Conservation (phyloP, 1,140 invertebrate genomes). For the Liolophura sinensis region DNA sequence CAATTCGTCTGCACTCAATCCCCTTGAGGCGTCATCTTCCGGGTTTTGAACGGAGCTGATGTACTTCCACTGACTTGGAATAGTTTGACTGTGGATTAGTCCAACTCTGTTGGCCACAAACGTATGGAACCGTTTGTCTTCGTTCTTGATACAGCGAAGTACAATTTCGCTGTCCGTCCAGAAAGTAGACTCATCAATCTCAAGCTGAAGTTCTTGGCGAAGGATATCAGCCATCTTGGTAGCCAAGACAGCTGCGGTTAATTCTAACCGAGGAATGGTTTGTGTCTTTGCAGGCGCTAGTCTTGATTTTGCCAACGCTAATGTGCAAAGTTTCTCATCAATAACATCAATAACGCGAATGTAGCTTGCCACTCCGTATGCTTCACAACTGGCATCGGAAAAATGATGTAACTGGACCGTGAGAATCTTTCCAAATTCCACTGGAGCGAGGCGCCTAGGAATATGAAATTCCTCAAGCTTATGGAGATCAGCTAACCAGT, state of each 20-base stretch:
- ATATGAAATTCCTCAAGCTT: neutral
- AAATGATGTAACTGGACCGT: neutral
- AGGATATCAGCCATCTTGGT: neutral
- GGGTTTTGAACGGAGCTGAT: no score
- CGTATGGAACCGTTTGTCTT: constrained; percentile 4
- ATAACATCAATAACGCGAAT: neutral
- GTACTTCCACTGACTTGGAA: constrained; percentile 1
- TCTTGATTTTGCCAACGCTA: constrained; percentile 1
- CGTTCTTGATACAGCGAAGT: constrained; percentile 3
- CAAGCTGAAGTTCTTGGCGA: neutral
- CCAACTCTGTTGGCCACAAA: constrained; percentile 9
- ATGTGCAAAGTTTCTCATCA: no score
- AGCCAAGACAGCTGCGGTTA: neutral
- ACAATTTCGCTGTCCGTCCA: constrained; percentile 2
- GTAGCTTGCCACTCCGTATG: constrained; percentile 1
- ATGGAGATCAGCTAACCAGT: neutral
- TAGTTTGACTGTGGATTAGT: neutral
- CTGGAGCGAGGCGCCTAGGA: neutral
- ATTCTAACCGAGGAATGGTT: constrained; percentile 2
- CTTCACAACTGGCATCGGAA: constrained; percentile 1
- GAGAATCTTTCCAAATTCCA: neutral
- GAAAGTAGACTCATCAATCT: neutral
- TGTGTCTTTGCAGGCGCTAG: neutral
- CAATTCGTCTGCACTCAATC: no score
- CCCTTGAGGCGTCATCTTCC: no score